These are phyloP conservation scores for Drosophila fulvimacula DNA, from an alignment of 2,888 invertebrate genomes.

Conservation along the genomic window DNA sequence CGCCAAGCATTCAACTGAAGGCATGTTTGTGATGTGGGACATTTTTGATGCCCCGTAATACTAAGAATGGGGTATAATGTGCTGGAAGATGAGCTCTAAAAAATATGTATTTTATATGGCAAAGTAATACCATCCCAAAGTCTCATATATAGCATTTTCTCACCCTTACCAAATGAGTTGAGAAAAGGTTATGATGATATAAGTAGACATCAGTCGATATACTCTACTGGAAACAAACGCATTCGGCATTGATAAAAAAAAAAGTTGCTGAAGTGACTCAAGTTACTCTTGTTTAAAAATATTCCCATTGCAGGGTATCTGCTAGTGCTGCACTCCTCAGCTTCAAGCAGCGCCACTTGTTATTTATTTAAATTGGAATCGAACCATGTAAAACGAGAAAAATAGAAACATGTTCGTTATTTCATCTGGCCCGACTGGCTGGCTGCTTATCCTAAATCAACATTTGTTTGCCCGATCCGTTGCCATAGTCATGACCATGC, in stretches of 20 bases:
- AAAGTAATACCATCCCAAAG: background rate
- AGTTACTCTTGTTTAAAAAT: background rate
- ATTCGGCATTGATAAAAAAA: too few species aligned
- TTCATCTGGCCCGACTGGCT: slow-evolving; percentile 36
- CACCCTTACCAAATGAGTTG: too few species aligned
- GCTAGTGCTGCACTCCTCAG: background rate
- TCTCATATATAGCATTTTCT: too few species aligned
- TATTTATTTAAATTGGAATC: slow-evolving; percentile 77
- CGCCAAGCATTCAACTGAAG: slow-evolving; percentile 11
- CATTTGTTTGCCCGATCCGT: slow-evolving; percentile 53
- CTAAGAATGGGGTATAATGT: background rate
- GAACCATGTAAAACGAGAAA: slow-evolving; percentile 34
- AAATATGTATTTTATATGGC: background rate
- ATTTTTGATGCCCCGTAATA: background rate
- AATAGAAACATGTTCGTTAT: slow-evolving; percentile 33
- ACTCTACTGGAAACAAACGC: too few species aligned
- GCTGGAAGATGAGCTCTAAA: background rate
- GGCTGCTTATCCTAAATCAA: slow-evolving; percentile 75
- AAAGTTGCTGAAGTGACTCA: background rate
- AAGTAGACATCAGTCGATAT: too few species aligned
- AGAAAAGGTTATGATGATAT: too few species aligned
- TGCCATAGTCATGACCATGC: slow-evolving; percentile 38
- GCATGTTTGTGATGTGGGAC: background rate
- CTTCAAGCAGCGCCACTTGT: background rate
- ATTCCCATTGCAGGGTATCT: background rate